phyloP scores from a whole-genome alignment of 2,113 vertebrate genomes.

The Seriola quinqueradiata region DNA sequence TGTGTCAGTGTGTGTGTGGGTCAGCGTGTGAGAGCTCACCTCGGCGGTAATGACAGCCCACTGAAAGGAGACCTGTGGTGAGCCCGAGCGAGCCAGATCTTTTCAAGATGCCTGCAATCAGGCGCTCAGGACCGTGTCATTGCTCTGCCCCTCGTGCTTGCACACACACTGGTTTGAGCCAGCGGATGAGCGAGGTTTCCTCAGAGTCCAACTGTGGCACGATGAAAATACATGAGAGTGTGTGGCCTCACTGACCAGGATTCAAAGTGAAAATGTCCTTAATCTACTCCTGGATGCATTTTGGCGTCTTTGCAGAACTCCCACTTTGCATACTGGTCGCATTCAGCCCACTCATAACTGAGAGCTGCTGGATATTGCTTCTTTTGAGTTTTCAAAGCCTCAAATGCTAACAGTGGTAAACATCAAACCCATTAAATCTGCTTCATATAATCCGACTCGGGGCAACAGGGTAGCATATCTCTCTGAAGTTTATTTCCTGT shows the following conservation, averaged over 20 bases:
- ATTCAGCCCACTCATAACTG: constrained; percentile 47
- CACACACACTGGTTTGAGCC: constrained; percentile 13
- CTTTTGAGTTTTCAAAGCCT: constrained; percentile 47
- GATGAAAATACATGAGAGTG: constrained; percentile 29
- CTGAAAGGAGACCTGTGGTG: constrained; percentile 81
- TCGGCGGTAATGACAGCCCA: constrained; percentile 80
- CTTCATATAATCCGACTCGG: constrained; percentile 54
- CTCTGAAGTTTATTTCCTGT: constrained; percentile 69
- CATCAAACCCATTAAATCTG: constrained; percentile 62
- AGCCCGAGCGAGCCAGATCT: constrained; percentile 76
- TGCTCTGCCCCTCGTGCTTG: constrained; percentile 58
- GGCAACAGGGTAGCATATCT: constrained; percentile 52
- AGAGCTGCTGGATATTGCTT: constrained; percentile 40
- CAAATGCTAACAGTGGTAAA: constrained; percentile 53
- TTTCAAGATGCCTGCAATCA: constrained; percentile 89
- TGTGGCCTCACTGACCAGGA: constrained; percentile 50
- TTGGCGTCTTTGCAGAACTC: constrained; percentile 49
- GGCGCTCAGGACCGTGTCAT: constrained; percentile 81
- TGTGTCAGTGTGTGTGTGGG: constrained; percentile 56
- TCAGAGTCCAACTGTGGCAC: constrained; percentile 15
- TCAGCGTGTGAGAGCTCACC: constrained; percentile 73
- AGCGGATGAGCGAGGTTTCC: constrained; percentile 34
- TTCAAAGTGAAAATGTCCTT: constrained; percentile 64
- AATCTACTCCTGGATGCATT: constrained; percentile 28
- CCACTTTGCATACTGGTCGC: constrained; percentile 51